Evolutionary conservation across 2,113 vertebrate genomes (phyloP).

Genomic region (Cygnus atratus): DNA sequence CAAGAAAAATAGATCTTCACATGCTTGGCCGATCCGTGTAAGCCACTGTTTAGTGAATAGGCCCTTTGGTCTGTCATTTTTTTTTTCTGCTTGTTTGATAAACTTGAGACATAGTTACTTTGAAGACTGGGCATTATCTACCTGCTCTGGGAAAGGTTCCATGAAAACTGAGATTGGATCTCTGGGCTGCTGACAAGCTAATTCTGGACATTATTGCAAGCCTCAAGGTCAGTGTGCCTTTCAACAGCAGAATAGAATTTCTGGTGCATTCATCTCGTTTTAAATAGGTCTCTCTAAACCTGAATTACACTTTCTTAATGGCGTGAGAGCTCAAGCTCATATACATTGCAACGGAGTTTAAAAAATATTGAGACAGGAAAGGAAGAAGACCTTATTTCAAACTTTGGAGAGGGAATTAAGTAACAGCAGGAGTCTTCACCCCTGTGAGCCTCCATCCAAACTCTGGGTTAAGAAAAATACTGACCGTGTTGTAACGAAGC

Average conservation of each 20-base stretch:
- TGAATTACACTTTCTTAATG: neutral
- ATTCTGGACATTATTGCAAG: conserved; percentile 61
- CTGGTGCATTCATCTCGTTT: conserved; percentile 42
- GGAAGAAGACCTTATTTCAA: neutral
- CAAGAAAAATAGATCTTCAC: conserved; percentile 58
- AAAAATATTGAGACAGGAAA: neutral
- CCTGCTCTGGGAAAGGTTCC: conserved; percentile 63
- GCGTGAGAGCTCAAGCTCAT: neutral
- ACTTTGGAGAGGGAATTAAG: neutral
- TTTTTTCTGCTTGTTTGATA: conserved; percentile 54
- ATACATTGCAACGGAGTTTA: neutral
- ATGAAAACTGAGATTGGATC: conserved; percentile 66
- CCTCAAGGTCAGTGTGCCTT: conserved; percentile 45
- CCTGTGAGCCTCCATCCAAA: neutral
- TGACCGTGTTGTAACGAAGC: neutral
- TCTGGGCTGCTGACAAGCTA: conserved; percentile 63
- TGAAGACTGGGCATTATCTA: conserved; percentile 58
- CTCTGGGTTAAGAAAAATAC: neutral
- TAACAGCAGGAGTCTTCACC: neutral
- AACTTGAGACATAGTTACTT: conserved; percentile 67
- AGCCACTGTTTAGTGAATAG: conserved; percentile 54
- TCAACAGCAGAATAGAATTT: conserved; percentile 60
- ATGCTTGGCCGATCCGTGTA: conserved; percentile 33
- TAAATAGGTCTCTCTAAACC: conserved; percentile 18
- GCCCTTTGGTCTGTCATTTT: conserved; percentile 52